phyloP scores from a whole-genome alignment of 2,113 vertebrate genomes.

The Sylvilagus bachmani region DNA sequence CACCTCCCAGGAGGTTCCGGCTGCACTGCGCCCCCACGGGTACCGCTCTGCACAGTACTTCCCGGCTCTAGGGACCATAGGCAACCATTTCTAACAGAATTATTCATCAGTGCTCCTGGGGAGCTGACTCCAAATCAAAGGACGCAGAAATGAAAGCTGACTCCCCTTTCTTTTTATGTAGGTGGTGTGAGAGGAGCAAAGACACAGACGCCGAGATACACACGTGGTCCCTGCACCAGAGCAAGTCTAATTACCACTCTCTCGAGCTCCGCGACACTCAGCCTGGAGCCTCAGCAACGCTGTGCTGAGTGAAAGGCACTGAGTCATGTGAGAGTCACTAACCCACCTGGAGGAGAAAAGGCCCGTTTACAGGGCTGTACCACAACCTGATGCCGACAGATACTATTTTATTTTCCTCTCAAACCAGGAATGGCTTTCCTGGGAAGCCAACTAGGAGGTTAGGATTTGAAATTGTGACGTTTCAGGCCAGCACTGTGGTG shows the following conservation, averaged over 20 bases:
- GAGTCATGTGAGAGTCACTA: constrained; percentile 10
- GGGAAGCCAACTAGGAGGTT: too few relatives aligned
- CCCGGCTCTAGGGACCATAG: constrained; percentile 26
- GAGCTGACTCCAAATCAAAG: constrained; percentile 56
- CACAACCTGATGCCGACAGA: background rate
- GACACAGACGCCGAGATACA: background rate
- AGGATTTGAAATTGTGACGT: too few relatives aligned
- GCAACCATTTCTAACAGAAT: constrained; percentile 48
- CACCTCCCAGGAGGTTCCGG: background rate
- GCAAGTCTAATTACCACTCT: background rate
- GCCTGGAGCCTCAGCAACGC: background rate
- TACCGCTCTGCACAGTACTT: background rate
- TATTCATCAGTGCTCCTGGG: constrained; percentile 36
- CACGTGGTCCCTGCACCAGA: background rate
- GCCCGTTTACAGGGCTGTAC: background rate
- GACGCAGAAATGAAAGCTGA: constrained; percentile 53
- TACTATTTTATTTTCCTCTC: too few relatives aligned
- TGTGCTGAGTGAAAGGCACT: background rate
- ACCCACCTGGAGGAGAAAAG: background rate
- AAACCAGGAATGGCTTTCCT: too few relatives aligned
- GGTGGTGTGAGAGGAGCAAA: constrained; percentile 26
- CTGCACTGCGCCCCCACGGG: background rate
- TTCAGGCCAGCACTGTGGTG: too few relatives aligned
- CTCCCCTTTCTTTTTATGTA: constrained; percentile 64
- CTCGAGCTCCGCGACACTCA: background rate